phyloP scores from a whole-genome alignment of 2,113 vertebrate genomes.

The Phainopepla nitens region DNA sequence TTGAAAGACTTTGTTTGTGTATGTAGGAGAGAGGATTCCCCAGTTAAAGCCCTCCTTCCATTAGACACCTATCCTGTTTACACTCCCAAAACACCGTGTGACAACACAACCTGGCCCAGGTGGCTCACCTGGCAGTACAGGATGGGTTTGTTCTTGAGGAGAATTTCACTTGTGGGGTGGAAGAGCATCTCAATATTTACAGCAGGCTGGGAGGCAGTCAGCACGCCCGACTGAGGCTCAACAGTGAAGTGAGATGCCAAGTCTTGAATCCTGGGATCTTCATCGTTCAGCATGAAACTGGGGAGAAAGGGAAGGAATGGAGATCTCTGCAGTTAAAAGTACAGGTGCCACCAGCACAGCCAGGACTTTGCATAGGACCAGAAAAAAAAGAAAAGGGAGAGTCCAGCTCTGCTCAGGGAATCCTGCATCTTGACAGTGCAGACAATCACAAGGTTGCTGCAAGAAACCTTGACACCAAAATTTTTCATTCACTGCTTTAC shows the following conservation, averaged over 20 bases:
- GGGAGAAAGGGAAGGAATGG: not conserved
- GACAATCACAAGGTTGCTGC: fast-evolving
- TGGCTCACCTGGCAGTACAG: conserved; percentile 82
- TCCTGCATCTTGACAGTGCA: not conserved
- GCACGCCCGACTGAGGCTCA: conserved; percentile 72
- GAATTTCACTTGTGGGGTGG: conserved; percentile 74
- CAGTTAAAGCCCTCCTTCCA: not conserved
- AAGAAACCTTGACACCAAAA: fast-evolving
- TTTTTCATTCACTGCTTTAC: not conserved
- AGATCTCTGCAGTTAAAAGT: not conserved
- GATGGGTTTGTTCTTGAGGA: conserved; percentile 74
- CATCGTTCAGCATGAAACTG: conserved; percentile 77
- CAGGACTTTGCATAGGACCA: not conserved
- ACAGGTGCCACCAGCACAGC: not conserved
- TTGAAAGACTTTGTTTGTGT: not conserved
- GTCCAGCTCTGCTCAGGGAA: not conserved
- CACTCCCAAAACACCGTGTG: fast-evolving
- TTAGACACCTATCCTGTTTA: not conserved
- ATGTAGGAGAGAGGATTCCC: not conserved
- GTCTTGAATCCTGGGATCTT: conserved; percentile 11
- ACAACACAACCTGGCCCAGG: not conserved
- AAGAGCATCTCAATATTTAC: conserved; percentile 75
- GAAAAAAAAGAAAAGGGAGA: not conserved
- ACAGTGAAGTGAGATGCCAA: conserved; percentile 75
- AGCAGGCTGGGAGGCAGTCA: conserved; percentile 66